These are phyloP conservation scores for Phasia obesa DNA, from an alignment of 2,888 invertebrate species.

Conservation along the genomic window DNA sequence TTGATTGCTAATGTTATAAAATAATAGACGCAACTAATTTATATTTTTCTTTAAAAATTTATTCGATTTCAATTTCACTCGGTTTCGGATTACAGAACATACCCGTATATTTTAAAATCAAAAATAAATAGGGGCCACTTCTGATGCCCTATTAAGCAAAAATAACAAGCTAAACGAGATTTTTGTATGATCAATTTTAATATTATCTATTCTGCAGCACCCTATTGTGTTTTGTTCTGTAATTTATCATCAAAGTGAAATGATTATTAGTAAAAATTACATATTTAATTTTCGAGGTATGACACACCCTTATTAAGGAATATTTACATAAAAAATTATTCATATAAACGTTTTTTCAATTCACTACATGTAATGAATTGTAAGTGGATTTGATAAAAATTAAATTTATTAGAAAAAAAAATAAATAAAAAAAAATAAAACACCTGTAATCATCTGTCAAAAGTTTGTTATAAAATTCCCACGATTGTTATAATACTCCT, in stretches of 20 bases:
- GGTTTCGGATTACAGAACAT: too few species aligned
- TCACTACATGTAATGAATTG: conserved; percentile 17
- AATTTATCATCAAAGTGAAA: background rate
- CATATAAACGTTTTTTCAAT: conserved; percentile 1
- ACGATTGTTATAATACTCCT: conserved; percentile 14
- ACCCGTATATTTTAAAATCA: too few species aligned
- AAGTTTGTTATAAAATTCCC: conserved; percentile 38
- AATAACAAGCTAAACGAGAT: too few species aligned
- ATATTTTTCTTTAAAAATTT: too few species aligned
- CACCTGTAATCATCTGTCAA: conserved; percentile 33
- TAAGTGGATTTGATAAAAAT: conserved; percentile 8
- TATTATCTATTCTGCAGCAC: too few species aligned
- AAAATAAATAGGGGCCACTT: too few species aligned
- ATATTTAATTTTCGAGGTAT: conserved; percentile 16
- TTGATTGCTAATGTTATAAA: too few species aligned
- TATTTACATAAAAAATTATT: conserved; percentile 8
- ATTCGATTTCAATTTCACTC: too few species aligned
- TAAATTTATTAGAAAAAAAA: background rate
- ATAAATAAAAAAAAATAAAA: conserved; percentile 23
- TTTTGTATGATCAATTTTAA: too few species aligned
- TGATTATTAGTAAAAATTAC: conserved; percentile 5
- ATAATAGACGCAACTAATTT: too few species aligned
- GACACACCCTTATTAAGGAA: conserved; percentile 58
- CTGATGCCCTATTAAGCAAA: too few species aligned
- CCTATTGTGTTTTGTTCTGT: background rate